A percentile compares a stretch with the other conserved stretches of the same genome.
Evolutionary conservation across 2,113 vertebrate genomes (phyloP).

Genomic region (Spilogale gracilis): DNA sequence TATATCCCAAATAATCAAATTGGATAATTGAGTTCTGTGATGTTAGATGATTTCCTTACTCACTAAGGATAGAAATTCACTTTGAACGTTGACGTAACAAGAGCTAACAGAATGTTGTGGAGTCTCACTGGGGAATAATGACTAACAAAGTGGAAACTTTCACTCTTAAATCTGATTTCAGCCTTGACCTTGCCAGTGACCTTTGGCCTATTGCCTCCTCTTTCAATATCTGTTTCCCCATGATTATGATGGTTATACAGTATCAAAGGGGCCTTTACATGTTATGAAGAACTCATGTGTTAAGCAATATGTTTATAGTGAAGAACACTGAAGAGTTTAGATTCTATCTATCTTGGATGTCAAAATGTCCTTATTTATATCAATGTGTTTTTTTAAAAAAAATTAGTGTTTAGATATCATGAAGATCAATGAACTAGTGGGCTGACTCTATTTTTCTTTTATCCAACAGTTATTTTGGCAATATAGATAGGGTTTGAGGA

Average conservation of each 20-base stretch:
- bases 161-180: constrained; percentile 43
- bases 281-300: not conserved
- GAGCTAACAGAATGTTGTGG: not conserved
- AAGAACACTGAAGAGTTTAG: not conserved
- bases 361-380: constrained; percentile 38
- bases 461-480: not conserved
- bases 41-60: not conserved
- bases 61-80: constrained; percentile 1
- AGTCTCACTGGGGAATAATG: constrained; percentile 11
- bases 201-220: constrained; percentile 23
- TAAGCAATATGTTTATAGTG: constrained; percentile 15
- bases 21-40: not conserved
- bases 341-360: not conserved
- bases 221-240: constrained; percentile 48
- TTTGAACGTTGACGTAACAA: not conserved
- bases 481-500: not conserved
- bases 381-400: not conserved
- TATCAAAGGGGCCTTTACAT: constrained; percentile 34
- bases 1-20: not conserved
- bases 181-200: constrained; percentile 26
- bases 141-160: constrained; percentile 6
- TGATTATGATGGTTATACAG: not conserved
- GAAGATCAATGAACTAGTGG: not conserved
- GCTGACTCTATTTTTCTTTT: constrained; percentile 1
- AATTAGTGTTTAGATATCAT: not conserved